These are phyloP conservation scores for Ceyx melanurus DNA, from an alignment of 2,113 vertebrate genomes.

Conservation along the genomic window DNA sequence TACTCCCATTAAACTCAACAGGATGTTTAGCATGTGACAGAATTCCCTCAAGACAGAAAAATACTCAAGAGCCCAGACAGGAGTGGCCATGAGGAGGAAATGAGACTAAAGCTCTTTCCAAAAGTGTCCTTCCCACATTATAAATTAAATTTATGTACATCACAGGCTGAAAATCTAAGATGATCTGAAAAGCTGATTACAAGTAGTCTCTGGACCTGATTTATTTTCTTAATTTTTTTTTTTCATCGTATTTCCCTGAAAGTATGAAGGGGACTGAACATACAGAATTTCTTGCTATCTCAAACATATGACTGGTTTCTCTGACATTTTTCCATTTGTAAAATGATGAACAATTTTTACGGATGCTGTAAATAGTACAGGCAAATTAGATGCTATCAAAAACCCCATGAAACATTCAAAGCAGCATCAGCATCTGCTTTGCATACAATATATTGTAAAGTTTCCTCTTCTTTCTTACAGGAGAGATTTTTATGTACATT, in stretches of 20 bases:
- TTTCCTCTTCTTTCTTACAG: not conserved
- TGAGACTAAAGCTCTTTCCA: not conserved
- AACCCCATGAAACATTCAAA: not conserved
- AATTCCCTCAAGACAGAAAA: not conserved
- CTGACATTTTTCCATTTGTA: not conserved
- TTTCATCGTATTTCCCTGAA: not conserved
- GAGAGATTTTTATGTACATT: not conserved
- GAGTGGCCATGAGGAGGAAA: not conserved
- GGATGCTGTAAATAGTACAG: not conserved
- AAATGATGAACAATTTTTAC: not conserved
- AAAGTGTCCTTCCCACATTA: not conserved
- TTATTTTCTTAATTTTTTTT: not conserved
- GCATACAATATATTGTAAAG: not conserved
- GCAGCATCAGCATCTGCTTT: not conserved
- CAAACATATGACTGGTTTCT: not conserved
- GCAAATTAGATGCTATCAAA: not conserved
- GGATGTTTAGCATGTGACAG: not conserved
- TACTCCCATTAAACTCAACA: not conserved
- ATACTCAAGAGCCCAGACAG: not conserved
- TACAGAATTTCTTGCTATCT: not conserved
- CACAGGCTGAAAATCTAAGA: not conserved
- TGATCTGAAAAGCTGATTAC: not conserved
- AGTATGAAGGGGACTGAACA: not conserved
- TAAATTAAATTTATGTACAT: not conserved
- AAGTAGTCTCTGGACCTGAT: not conserved